A percentile compares a stretch with the other conserved stretches of the same genome.
These are phyloP conservation scores for Manis pentadactyla DNA, from an alignment of 2,797 vertebrate species.

Conservation along the genomic window DNA sequence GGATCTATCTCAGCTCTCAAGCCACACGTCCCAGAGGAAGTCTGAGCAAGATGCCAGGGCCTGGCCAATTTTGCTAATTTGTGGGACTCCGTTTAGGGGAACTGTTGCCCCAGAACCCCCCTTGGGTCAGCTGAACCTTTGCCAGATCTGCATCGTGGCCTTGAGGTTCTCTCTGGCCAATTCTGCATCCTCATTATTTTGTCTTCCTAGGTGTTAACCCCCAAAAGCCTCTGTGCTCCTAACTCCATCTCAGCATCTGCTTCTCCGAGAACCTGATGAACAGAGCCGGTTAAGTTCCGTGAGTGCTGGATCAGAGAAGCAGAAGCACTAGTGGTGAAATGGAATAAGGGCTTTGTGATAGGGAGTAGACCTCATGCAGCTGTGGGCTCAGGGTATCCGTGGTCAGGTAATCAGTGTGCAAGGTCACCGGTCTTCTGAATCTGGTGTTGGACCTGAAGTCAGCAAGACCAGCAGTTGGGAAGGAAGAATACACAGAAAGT, in stretches of 20 bases:
- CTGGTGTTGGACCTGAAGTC: not conserved
- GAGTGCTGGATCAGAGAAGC: not conserved
- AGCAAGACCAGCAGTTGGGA: not conserved
- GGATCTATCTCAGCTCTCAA: not conserved
- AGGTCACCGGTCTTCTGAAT: not conserved
- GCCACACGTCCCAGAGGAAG: not conserved
- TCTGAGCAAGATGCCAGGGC: not conserved
- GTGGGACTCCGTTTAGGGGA: not conserved
- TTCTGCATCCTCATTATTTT: not conserved
- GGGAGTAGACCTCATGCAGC: not conserved
- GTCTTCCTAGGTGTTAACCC: not conserved
- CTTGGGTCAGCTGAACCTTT: not conserved
- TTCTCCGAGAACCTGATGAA: not conserved
- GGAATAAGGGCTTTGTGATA: not conserved
- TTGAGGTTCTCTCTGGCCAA: not conserved
- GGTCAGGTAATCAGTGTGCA: not conserved
- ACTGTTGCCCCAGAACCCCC: not conserved
- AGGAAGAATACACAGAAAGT: not conserved
- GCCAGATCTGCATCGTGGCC: not conserved
- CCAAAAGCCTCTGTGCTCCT: not conserved
- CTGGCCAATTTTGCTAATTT: not conserved
- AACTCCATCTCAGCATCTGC: not conserved
- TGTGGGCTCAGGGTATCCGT: not conserved
- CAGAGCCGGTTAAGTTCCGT: not conserved
- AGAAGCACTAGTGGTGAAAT: not conserved